Evolutionary conservation across 2,888 invertebrate genomes (phyloP).

Genomic region (Sabellastarte sp.): DNA sequence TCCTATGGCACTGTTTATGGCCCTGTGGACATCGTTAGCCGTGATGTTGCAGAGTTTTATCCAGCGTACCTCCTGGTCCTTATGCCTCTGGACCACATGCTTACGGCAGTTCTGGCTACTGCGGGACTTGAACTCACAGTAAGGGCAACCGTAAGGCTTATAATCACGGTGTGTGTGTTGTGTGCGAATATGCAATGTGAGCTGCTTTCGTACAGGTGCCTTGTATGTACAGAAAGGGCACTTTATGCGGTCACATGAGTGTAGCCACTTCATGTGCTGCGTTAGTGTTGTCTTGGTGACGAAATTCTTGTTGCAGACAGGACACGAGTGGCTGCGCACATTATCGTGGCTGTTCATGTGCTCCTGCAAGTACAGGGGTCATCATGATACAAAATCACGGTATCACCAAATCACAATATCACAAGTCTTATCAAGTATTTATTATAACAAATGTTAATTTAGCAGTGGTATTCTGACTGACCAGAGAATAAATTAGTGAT

Average conservation of each 20-base stretch:
- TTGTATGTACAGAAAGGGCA: not conserved
- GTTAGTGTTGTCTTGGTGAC: conserved; percentile 11
- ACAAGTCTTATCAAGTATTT: too few species aligned
- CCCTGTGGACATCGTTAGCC: not conserved
- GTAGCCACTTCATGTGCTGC: conserved; percentile 3
- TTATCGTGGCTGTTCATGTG: conserved; percentile 10
- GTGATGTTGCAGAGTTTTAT: not conserved
- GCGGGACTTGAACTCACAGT: not conserved
- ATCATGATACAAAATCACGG: too few species aligned
- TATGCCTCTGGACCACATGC: not conserved
- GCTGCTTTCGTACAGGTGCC: not conserved
- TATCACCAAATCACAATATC: too few species aligned
- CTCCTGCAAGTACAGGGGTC: too few species aligned
- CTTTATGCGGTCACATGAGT: not conserved
- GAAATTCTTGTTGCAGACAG: conserved; percentile 13
- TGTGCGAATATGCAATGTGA: not conserved
- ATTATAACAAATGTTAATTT: too few species aligned
- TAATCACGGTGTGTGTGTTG: not conserved
- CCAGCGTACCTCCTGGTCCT: not conserved
- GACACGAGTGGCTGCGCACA: conserved; percentile 12
- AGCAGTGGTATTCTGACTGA: too few species aligned
- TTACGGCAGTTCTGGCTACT: not conserved
- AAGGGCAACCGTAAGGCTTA: not conserved
- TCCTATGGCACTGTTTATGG: too few species aligned
- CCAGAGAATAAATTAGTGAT: too few species aligned